Evolutionary conservation across 2,113 vertebrate species (phyloP).

Genomic region (Zosterops pallidus): DNA sequence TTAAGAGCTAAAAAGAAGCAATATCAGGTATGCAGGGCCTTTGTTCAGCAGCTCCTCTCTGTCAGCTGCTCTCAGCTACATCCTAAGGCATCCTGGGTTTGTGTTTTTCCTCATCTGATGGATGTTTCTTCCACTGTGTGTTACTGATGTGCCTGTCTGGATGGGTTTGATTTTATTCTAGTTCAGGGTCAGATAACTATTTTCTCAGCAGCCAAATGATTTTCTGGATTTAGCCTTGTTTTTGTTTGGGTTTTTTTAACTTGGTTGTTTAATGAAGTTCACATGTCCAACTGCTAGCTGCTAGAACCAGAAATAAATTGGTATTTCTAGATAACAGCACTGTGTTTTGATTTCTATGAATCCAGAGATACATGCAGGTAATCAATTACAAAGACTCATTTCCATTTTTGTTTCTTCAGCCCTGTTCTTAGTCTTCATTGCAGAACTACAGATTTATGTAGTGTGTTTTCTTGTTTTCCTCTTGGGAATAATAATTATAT

Average conservation of each 20-base stretch:
- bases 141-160: neutral
- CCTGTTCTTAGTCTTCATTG: neutral
- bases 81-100: neutral
- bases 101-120: neutral
- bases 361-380: neutral
- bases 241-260: neutral
- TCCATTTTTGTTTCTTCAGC: neutral
- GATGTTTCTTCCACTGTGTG: accelerated
- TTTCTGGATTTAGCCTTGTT: neutral
- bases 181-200: neutral
- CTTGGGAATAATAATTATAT: neutral
- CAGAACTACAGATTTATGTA: neutral
- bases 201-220: neutral
- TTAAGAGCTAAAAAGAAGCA: neutral
- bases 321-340: neutral
- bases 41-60: neutral
- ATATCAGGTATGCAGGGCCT: neutral
- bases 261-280: neutral
- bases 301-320: neutral
- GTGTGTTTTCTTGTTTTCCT: neutral
- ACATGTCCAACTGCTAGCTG: neutral
- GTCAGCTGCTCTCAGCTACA: neutral
- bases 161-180: neutral
- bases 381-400: neutral
- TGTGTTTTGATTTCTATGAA: neutral